A percentile compares a stretch with the other conserved stretches of the same genome.
Conservation (phyloP, 2,113 vertebrate genomes). For the Limanda limanda region DNA sequence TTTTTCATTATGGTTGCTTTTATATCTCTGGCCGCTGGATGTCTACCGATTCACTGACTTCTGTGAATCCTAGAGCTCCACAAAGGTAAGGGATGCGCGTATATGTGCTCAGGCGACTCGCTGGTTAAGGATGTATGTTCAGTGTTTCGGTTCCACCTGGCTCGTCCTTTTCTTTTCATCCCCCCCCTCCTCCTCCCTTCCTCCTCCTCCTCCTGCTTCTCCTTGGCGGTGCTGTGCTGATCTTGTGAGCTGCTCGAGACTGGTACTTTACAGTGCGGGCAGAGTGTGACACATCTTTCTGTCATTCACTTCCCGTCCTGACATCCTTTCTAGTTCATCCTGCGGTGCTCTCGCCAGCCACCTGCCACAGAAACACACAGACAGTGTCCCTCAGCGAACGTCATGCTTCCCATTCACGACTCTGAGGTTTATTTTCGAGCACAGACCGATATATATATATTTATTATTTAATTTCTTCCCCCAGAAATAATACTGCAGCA, state of each 20-base stretch:
- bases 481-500: conserved; percentile 34
- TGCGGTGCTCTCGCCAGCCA: conserved; percentile 42
- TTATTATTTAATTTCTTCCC: no score
- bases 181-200: neutral
- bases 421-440: conserved; percentile 25
- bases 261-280: conserved; percentile 30
- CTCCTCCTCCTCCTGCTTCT: neutral
- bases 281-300: conserved; percentile 60
- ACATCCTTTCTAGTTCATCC: conserved; percentile 64
- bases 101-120: conserved; percentile 32
- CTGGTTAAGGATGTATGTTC: conserved; percentile 35
- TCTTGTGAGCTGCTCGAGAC: conserved; percentile 39
- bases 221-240: conserved; percentile 29
- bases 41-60: conserved; percentile 69
- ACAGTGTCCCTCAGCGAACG: conserved; percentile 54
- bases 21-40: conserved; percentile 65
- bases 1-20: conserved; percentile 65
- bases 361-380: conserved; percentile 48
- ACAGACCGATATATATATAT: conserved; percentile 15
- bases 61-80: conserved; percentile 77
- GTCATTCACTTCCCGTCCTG: conserved; percentile 44
- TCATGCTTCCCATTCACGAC: conserved; percentile 40
- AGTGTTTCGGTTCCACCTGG: conserved; percentile 43
- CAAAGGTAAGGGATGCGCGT: conserved; percentile 76
- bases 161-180: conserved; percentile 4